Base-by-base conservation (phyloP, 2,888 invertebrate species). In the Anticlea derivata region DNA sequence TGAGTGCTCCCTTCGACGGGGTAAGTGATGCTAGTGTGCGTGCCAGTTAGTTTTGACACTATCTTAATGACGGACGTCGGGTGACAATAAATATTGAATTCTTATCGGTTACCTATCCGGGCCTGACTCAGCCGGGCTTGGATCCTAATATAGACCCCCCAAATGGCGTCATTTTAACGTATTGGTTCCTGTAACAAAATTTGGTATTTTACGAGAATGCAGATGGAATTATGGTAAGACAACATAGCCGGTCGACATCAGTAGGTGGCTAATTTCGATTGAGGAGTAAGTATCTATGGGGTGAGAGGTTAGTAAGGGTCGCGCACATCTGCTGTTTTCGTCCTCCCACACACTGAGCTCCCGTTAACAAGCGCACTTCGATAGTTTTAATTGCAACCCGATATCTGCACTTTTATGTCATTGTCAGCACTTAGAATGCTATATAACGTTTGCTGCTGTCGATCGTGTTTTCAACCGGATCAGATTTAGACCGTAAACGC, bases 1-100 rank as follows among this genome's bases (percentile, higher is more conserved):
- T 90, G 90, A 90, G 86, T 87, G 86, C 84, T 82, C 75, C 75
- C 72, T 67, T 73, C 72, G 73, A 69, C 70, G 73, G 75, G 67
- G 83, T 85, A 84, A 80, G 78, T 79, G 68, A 75, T 74, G 80
- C 75, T 64, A 69, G 77, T 71, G 80, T 77, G 80, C 71, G 81
- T 75, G 82, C 86, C 80, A 82, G 80, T 80, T 67, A 86, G 81
- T 87, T 89, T 86, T 89, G 89, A 89, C 89, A 87, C 88, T 90
- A 90, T 90, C 90, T 90, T 90, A 90, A 90, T 89, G 89, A 88
- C 87, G 75, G 78, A 83, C 88, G 80, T 81, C 79, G 81, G 83
- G 79, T 84, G 84, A 88, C 89, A 88, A 89, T 89, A 89, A 89
- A 90, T 90, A 88, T 88, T 79, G 86, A 78, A 84, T 78, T 80